Evolutionary conservation across 2,888 invertebrate genomes (phyloP), one percentile per base, ranked within the genome.

Genomic region (Osmoderma eremita): DNA sequence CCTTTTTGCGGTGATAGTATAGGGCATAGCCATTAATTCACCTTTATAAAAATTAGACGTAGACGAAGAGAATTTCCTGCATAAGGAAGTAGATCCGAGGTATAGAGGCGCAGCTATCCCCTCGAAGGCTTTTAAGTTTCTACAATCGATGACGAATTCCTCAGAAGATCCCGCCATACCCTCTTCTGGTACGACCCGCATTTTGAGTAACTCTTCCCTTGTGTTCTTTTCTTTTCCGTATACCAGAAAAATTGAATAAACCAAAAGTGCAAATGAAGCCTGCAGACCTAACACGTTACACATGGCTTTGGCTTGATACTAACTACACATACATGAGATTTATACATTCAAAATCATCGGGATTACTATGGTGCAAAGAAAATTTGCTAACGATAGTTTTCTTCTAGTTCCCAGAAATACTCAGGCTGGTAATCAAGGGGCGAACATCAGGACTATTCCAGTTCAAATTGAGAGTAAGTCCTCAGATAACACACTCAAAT

Each of bases 81-180:
- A 87, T 78, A 83, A 83, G 74, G 86, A 85, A 75, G 83, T 84
- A 73, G 88, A 88, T 77, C 88, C 88, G 50, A 83, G 88, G 77
- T 88, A 88, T 80, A 84, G 86, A 67, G 88, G 88, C 48, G 83
- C 86, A 36, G 84, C 86, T 70, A 90, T 90, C 76, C 90, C 90
- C 12, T 90, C 90, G 50, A 86, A 88, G 77, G 88, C 90, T 72
- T 91, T 90, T 81, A 85, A 87, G 76, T 86, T 86, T 73, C 84
- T 91, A 71, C 90, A 90, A 80, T 86, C 84, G 70, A 88, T 89
- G 86, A 88, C 88, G 24, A 87, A 85, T 54, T 80, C 78, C 63
- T 78, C 69, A 22, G 79, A 80, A 70, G 82, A 78, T 38, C 81
- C 80, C 63, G 73, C 76, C 75, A 72, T 78, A 74, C 72, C 80